Evolutionary conservation across 2,888 invertebrate species (phyloP), one percentile per base, ranked within the genome.

Genomic region (Euplagia quadripunctaria): DNA sequence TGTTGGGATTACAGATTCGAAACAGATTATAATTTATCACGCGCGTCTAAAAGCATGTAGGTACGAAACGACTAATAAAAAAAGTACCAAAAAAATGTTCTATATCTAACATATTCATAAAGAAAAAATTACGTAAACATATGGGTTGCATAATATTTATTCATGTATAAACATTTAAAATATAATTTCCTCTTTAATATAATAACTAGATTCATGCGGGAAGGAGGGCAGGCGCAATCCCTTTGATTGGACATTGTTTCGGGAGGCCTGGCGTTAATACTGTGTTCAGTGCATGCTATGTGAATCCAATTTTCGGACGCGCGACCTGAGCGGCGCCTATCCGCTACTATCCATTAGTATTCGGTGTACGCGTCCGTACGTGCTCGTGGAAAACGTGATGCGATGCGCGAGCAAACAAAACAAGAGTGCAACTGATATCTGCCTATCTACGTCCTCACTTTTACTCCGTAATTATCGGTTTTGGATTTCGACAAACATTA

Each of bases 241-340:
- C 88, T 91, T 91, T 94, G 93, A 94, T 95, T 94, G 94, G 89
- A 88, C 87, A 94, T 94, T 94, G 94, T 95, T 94, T 93, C 86
- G 86, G 80, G 75, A 78, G 77, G 80, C 81, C 78, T 77, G 81
- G 79, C 85, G 87, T 88, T 92, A 92, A 92, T 92, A 90, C 88
- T 77, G 79, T 81, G 87, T 87, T 88, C 91, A 88, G 84, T 87
- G 88, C 87, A 88, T 91, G 90, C 89, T 85, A 88, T 88, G 88
- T 87, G 91, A 93, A 94, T 93, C 89, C 92, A 94, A 94, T 94
- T 93, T 94, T 89, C 85, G 88, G 88, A 85, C 87, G 86, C 89
- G 88, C 85, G 86, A 88, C 87, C 89, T 84, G 86, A 85, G 84
- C 89, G 84, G 85, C 83, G 87, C 87, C 90, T 89, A 86, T 85